phyloP scores from a whole-genome alignment of 2,888 invertebrate genomes.

The Sympetrum striolatum region DNA sequence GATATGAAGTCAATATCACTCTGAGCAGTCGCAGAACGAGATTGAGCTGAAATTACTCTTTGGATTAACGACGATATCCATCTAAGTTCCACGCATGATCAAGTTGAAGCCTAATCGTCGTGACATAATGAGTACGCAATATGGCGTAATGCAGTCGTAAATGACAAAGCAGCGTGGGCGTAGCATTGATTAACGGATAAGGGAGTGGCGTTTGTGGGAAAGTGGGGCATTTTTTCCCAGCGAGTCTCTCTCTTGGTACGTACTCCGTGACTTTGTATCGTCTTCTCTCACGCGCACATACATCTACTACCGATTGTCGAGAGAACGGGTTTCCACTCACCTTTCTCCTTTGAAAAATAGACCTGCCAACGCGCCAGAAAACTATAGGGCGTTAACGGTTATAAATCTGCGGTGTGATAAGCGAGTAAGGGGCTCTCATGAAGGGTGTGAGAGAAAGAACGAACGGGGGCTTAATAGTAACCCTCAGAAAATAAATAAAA shows the following conservation, averaged over 20 bases:
- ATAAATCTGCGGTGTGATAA: conserved; percentile 21
- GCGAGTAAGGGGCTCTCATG: neutral
- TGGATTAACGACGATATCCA: no score
- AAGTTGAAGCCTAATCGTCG: no score
- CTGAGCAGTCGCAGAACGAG: no score
- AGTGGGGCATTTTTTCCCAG: neutral
- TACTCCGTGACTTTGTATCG: neutral
- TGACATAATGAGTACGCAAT: neutral
- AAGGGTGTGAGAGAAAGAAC: neutral
- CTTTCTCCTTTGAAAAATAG: neutral
- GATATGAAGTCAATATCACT: no score
- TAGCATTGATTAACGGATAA: neutral
- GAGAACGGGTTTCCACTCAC: conserved; percentile 8
- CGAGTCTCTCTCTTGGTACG: neutral
- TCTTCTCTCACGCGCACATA: neutral
- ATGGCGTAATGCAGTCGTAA: neutral
- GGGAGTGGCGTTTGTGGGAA: neutral
- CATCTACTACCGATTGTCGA: neutral
- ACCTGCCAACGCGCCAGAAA: conserved; percentile 15
- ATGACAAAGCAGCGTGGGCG: neutral
- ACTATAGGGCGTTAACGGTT: conserved; percentile 39
- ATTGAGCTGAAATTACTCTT: no score
- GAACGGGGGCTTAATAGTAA: neutral
- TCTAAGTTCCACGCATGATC: no score
- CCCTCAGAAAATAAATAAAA: neutral